Evolutionary conservation across 2,797 vertebrate species (phyloP), one percentile per base, ranked within the genome.

Genomic region (Rhabdophis nuchalis): DNA sequence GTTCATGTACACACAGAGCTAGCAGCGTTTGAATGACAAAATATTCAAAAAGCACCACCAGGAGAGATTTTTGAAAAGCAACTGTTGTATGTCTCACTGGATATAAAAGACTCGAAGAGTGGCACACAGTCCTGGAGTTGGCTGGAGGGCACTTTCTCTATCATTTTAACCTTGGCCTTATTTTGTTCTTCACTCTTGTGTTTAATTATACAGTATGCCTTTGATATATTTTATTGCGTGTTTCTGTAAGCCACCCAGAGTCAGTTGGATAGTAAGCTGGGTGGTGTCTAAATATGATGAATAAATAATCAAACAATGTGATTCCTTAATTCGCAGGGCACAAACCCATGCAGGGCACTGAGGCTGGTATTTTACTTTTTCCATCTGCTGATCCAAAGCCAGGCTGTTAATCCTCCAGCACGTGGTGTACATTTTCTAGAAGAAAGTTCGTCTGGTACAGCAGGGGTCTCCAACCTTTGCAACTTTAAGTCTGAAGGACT

Each of bases 311-410:
- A 97, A 97, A 97, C 97, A 97, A 97, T 97, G 95, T 96, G 96
- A 95, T 96, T 96, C 95, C 96, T 97, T 97, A 95, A 97, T 97
- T 97, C 96, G 96, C 96, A 97, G 95, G 93, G 92, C 96, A 96
- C 95, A 96, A 97, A 97, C 95, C 97, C 96, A 96, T 97, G 97
- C 96, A 97, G 95, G 96, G 94, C 94, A 97, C 93, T 95, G 96
- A 96, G 95, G 96, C 97, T 96, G 94, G 95, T 96, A 97, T 96
- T 97, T 97, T 97, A 98, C 96, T 96, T 97, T 96, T 98, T 97
- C 97, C 97, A 97, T 95, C 96, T 97, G 97, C 94, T 95, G 91
- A 96, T 97, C 96, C 96, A 97, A 97, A 97, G 95, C 96, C 53
- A 56, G 93, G 94, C 94, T 97, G 95, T 97, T 97, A 97, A 97